Evolutionary conservation across 2,113 vertebrate genomes (phyloP), one percentile per base, ranked within the genome.

Genomic region (Leucopternis melanops): DNA sequence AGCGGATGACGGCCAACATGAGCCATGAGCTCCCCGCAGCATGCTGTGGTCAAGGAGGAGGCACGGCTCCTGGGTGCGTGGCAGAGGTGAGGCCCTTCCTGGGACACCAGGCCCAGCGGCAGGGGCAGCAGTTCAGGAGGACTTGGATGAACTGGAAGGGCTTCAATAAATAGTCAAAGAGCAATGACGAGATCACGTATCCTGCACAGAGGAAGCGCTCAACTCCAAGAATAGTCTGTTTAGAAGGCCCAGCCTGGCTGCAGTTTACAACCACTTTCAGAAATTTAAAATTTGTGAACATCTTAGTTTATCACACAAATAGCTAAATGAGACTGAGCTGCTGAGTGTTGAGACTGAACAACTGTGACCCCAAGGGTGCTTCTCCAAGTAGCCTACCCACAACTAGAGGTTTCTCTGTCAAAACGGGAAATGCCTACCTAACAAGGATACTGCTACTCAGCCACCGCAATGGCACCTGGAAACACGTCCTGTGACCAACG

Each of bases 41-140:
- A 49, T 0, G 0, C 61, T 36, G 42, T 0, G 0, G 55, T 11
- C 47, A 40, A 23, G 34, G 8, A 20, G 42, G 10, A 44, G 27
- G 42, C 42, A 40, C 0, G 2, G 75, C 25, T 29, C 10, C n/a
- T 2, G 1, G 42, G 27, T 5, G 7, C 10, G 8, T 2, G 1
- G 31, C 49, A 29, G 6, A 49, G 40, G 32, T 1, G 1, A 36
- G 7, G 20, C 10, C 23, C 38, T 32, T 12, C 22, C 19, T 9
- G 23, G 27, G 54, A 62, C 3, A 36, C 17, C 7, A 27, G 13
- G 40, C 9, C 29, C 50, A 44, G 38, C 2, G 2, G 36, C 2
- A 0, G n/a, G 16, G 18, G 7, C 29, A 25, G 38, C 1, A 0
- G 27, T 38, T 54, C 20, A 13, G 50, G 47, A 70, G 12, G 19